Base-by-base conservation (phyloP, 2,113 vertebrate genomes). In the Tetraodon nigroviridis region DNA sequence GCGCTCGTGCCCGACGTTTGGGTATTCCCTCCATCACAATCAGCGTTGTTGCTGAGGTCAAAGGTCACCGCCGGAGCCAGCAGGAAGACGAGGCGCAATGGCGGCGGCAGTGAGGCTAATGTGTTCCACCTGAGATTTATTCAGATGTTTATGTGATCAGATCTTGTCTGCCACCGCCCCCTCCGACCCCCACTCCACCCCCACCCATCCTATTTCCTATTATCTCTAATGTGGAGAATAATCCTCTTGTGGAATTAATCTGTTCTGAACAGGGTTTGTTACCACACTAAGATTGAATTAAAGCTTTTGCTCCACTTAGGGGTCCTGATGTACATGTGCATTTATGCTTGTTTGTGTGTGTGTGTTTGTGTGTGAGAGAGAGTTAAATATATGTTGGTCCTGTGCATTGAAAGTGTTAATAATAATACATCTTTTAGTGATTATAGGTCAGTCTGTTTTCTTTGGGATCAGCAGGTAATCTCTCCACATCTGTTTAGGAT, bases 171-270 rank as follows among this genome's bases (percentile, higher is more conserved):
- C n/a, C n/a, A n/a, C n/a, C n/a, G n/a, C n/a, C n/a, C n/a, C n/a
- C n/a, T n/a, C n/a, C n/a, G n/a, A n/a, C n/a, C n/a, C n/a, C n/a
- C n/a, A n/a, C n/a, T n/a, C n/a, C 72, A 57, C 58, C 77, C 64
- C 41, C 60, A 75, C 67, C 67, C 65, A 55, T 37, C 66, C 29
- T 55, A 22, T 45, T 74, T 86, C 79, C 79, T 73, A 81, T 87
- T 86, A 85, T 87, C 75, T 85, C 75, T 84, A 77, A 83, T 85
- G 81, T 59, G 67, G 80, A 74, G 77, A 68, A 58, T 90, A 88
- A 89, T 91, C 87, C 86, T 87, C 85, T 85, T 83, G 78, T 86
- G 78, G 80, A 84, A 88, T 90, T 85, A 88, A 89, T 89, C 88
- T 85, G 73, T 71, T 88, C 82, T 87, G 83, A 86, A 81, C 78